These are phyloP conservation scores for Onychomys leucogaster DNA, from an alignment of 2,797 vertebrate species.

Conservation along the genomic window DNA sequence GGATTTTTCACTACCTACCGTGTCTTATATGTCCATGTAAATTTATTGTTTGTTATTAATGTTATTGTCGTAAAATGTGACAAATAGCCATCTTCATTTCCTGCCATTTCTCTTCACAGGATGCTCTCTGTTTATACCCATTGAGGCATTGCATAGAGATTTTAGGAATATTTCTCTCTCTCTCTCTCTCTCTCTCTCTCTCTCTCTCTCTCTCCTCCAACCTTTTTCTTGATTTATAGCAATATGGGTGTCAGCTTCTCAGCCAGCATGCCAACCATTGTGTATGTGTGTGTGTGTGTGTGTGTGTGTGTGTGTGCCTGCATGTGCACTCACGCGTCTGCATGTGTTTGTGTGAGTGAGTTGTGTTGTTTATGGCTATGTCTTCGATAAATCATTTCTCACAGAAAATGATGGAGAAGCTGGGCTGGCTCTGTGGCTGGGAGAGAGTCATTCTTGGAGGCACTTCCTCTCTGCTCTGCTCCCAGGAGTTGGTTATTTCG, in stretches of 20 bases:
- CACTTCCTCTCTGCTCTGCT: slow-evolving; percentile 80
- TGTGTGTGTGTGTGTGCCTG: slow-evolving; percentile 87
- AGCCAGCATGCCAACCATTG: slow-evolving; percentile 93
- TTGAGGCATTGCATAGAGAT: slow-evolving; percentile 89
- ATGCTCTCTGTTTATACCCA: slow-evolving; percentile 89
- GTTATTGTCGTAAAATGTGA: slow-evolving; percentile 98
- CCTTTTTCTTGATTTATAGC: slow-evolving; percentile 97
- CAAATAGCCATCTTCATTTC: slow-evolving; percentile 94
- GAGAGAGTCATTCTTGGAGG: slow-evolving; percentile 83
- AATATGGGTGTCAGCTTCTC: slow-evolving; percentile 94
- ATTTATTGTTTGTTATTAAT: slow-evolving; percentile 97
- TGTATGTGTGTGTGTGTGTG: slow-evolving; percentile 86
- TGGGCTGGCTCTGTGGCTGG: slow-evolving; percentile 89
- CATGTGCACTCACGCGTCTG: slow-evolving; percentile 82
- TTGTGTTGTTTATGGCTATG: slow-evolving; percentile 96
- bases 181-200: slow-evolving; percentile 83
- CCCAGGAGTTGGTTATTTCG: slow-evolving; percentile 92
- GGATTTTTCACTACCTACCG: slow-evolving; percentile 90
- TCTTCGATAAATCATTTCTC: slow-evolving; percentile 96
- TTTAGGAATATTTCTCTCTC: slow-evolving; percentile 89
- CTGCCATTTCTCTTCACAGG: slow-evolving; percentile 92
- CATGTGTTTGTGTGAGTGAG: slow-evolving; percentile 94
- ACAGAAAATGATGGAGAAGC: slow-evolving; percentile 93
- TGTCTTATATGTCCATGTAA: slow-evolving; percentile 92
- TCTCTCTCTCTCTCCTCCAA: slow-evolving; percentile 87